Conservation (phyloP, 2,888 invertebrate genomes). For the Himalopsyche tibetana region DNA sequence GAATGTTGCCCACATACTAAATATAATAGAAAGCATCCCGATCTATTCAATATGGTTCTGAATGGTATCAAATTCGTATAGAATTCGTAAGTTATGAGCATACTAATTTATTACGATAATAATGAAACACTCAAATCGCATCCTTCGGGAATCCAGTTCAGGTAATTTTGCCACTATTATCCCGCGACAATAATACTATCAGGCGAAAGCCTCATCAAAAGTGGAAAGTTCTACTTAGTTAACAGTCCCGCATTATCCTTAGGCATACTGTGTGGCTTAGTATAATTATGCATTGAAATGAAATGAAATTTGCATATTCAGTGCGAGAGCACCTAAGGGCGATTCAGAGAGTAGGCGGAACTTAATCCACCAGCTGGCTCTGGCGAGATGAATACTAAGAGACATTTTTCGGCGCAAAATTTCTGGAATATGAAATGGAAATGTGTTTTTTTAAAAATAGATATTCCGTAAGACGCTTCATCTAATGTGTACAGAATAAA, state of each 20-base stretch:
- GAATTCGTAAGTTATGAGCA: too few species aligned
- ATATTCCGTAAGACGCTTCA: neutral
- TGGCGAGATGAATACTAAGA: constrained; percentile 30
- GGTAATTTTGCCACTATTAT: too few species aligned
- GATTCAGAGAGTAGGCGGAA: neutral
- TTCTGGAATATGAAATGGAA: constrained; percentile 34
- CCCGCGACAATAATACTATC: too few species aligned
- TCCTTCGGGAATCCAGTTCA: too few species aligned
- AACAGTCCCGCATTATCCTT: constrained; percentile 18
- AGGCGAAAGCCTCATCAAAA: too few species aligned
- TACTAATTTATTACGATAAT: too few species aligned
- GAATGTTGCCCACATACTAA: too few species aligned
- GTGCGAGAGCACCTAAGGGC: constrained; percentile 2
- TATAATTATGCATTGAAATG: constrained; percentile 34
- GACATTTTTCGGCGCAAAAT: constrained; percentile 24
- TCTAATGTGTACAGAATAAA: constrained; percentile 4
- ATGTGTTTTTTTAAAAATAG: constrained; percentile 24
- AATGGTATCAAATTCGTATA: too few species aligned
- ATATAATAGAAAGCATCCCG: too few species aligned
- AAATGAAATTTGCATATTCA: constrained; percentile 26
- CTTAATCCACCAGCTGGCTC: constrained; percentile 7
- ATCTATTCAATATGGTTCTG: too few species aligned
- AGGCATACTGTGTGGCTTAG: constrained; percentile 4
- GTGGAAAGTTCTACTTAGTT: neutral
- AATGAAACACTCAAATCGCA: too few species aligned